A percentile compares a stretch with the other conserved stretches of the same genome.
Evolutionary conservation across 2,888 invertebrate species (phyloP).

Genomic region (Myathropa florea): DNA sequence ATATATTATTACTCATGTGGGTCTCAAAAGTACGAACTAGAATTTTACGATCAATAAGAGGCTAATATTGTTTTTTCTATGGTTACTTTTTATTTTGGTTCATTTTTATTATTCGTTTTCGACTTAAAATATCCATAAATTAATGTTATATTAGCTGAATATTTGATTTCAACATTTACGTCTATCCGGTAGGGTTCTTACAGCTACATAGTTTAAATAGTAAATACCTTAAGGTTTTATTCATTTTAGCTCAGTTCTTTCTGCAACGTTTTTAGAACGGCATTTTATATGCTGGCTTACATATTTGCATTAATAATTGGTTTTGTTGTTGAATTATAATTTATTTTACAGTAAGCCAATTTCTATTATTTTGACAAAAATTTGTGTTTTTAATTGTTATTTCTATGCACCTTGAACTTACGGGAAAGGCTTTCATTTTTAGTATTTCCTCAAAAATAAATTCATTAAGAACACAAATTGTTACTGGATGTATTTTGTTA

Average conservation of each 20-base stretch:
- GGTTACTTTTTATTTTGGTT: background rate
- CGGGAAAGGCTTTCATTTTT: slow-evolving; percentile 27
- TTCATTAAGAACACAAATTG: slow-evolving; percentile 69
- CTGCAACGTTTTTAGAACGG: slow-evolving; percentile 37
- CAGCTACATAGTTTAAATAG: slow-evolving; percentile 17
- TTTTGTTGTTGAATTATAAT: slow-evolving; percentile 7
- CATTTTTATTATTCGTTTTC: background rate
- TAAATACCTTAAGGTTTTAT: slow-evolving; percentile 1
- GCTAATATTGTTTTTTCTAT: slow-evolving; percentile 12
- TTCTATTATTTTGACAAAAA: background rate
- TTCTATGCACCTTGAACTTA: slow-evolving; percentile 12
- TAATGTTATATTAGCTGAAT: background rate
- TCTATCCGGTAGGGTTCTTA: background rate
- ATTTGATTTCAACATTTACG: background rate
- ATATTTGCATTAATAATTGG: background rate
- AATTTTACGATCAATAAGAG: background rate
- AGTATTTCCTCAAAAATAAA: slow-evolving; percentile 49
- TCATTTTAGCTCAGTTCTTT: slow-evolving; percentile 63
- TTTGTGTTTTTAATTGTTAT: background rate
- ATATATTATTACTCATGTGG: too few relatives aligned
- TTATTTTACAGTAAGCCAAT: background rate
- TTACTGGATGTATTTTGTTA: slow-evolving; percentile 42
- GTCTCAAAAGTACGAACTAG: too few relatives aligned
- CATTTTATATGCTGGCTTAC: slow-evolving; percentile 8
- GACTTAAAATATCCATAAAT: background rate